Evolutionary conservation across 2,797 vertebrate species (phyloP).

Genomic region (Muraenolepis orangiensis): DNA sequence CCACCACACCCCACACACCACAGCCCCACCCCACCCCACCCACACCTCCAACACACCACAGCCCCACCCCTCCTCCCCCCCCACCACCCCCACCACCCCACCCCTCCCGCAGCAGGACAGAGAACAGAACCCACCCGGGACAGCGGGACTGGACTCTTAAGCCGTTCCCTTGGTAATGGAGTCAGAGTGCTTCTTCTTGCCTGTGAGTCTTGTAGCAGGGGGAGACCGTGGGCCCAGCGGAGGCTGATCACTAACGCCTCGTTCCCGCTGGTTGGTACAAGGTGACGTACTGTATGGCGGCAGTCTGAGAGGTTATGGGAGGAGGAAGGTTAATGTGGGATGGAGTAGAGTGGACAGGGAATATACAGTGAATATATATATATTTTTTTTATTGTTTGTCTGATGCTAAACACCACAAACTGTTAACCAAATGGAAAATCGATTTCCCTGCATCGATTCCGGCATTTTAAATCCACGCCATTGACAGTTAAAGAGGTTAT

Average conservation of each 20-base stretch:
- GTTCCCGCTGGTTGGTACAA: conserved; percentile 14
- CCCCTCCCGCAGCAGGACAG: conserved; percentile 16
- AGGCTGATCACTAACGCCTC: conserved; percentile 34
- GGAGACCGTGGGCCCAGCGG: conserved; percentile 28
- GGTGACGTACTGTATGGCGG: conserved; percentile 47
- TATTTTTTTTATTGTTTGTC: background rate
- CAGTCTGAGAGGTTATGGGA: conserved; percentile 38
- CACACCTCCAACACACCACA: too few relatives aligned
- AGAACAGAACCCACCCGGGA: conserved; percentile 35
- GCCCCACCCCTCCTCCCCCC: conserved; percentile 10
- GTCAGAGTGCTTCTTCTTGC: conserved; percentile 33
- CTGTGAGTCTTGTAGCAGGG: conserved; percentile 23
- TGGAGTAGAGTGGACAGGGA: conserved; percentile 31
- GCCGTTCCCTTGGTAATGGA: conserved; percentile 28
- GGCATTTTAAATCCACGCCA: background rate
- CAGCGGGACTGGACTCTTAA: conserved; percentile 45
- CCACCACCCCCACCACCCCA: background rate
- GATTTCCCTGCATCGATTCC: background rate
- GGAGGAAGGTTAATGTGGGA: conserved; percentile 48
- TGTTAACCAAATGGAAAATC: background rate
- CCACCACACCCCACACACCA: too few relatives aligned
- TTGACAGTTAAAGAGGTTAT: background rate
- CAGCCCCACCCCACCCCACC: too few relatives aligned
- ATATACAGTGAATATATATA: too few relatives aligned
- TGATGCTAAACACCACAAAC: background rate